Percentiles rank a stretch among this genome's conserved stretches.
These are phyloP conservation scores for Zele albiditarsus DNA, from an alignment of 2,888 invertebrate species.

Conservation along the genomic window DNA sequence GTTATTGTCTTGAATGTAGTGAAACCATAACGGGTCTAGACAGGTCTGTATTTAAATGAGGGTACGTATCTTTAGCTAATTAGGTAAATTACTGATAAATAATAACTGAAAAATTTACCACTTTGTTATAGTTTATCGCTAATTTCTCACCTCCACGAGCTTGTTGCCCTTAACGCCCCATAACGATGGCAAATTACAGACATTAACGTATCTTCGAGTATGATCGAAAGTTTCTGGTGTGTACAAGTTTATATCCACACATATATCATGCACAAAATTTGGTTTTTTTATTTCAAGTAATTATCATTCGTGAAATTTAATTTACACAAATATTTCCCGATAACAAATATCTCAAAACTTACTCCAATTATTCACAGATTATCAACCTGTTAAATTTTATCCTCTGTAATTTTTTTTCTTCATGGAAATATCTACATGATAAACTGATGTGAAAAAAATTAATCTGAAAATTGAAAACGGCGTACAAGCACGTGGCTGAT, in stretches of 20 bases:
- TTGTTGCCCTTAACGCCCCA: constrained; percentile 29
- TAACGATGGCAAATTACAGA: constrained; percentile 40
- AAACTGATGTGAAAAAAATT: background rate
- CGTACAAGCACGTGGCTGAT: constrained; percentile 59
- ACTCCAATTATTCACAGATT: background rate
- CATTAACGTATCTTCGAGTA: constrained; percentile 40
- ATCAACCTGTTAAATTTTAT: background rate
- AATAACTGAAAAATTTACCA: constrained; percentile 29
- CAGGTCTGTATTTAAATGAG: background rate
- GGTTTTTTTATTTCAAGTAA: background rate
- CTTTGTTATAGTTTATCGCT: constrained; percentile 38
- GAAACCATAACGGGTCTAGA: background rate
- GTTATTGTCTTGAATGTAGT: background rate
- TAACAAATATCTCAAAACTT: background rate
- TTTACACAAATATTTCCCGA: background rate
- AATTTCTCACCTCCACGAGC: constrained; percentile 40
- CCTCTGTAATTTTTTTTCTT: too few relatives aligned
- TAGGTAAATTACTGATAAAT: constrained; percentile 1
- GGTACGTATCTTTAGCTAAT: background rate
- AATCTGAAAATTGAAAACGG: background rate
- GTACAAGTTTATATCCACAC: constrained; percentile 7
- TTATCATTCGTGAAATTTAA: background rate
- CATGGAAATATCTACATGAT: background rate
- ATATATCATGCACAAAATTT: background rate
- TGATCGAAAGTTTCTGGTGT: constrained; percentile 26